Conservation (phyloP, 2,113 vertebrate genomes). For the Triplophysa siluroides region DNA sequence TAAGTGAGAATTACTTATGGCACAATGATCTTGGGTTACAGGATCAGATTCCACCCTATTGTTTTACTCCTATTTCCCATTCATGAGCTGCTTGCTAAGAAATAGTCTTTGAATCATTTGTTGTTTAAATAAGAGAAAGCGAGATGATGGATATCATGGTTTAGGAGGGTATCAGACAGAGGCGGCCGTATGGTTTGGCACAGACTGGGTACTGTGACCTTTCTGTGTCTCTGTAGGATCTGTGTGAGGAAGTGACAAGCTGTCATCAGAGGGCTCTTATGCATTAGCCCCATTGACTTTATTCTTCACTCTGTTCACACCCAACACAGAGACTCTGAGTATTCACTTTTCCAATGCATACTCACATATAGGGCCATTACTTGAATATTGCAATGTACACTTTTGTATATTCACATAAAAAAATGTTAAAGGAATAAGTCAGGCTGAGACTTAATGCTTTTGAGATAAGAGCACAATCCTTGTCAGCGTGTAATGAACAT, state of each 20-base stretch:
- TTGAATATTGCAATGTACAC: too few relatives aligned
- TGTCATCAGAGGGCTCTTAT: conserved; percentile 33
- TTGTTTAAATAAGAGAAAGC: not conserved
- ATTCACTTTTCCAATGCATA: not conserved
- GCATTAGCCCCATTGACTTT: not conserved
- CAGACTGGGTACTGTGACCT: conserved; percentile 25
- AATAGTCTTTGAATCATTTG: not conserved
- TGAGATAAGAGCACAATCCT: too few relatives aligned
- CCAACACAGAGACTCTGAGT: not conserved
- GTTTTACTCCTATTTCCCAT: not conserved
- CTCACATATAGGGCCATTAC: too few relatives aligned
- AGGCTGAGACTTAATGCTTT: too few relatives aligned
- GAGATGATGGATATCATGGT: not conserved
- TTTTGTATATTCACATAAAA: too few relatives aligned
- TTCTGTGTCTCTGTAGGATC: conserved; percentile 41
- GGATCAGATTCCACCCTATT: not conserved
- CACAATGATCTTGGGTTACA: not conserved
- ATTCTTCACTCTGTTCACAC: not conserved
- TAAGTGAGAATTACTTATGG: too few relatives aligned
- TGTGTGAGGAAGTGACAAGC: conserved; percentile 29
- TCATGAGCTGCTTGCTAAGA: not conserved
- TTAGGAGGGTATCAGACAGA: not conserved
- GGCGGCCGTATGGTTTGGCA: conserved; percentile 24
- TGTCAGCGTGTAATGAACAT: too few relatives aligned
- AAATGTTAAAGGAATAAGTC: too few relatives aligned